A percentile compares a stretch with the other conserved stretches of the same genome.
phyloP scores from a whole-genome alignment of 1,140 invertebrate genomes.

The Temnothorax curvispinosus region DNA sequence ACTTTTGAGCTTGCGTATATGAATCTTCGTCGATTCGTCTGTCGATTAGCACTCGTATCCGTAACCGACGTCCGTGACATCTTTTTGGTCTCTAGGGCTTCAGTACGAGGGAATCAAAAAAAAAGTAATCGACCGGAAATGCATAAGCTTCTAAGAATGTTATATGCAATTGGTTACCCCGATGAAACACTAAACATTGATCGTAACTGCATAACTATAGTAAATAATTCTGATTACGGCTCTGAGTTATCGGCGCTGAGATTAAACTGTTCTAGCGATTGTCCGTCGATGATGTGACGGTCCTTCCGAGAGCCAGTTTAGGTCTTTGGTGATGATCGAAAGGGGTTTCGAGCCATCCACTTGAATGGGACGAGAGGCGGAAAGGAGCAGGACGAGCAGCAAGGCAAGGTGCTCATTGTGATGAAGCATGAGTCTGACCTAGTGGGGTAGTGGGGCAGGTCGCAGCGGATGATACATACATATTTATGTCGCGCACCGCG shows the following conservation, averaged over 20 bases:
- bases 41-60: slow-evolving; percentile 78
- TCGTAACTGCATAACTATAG: background rate
- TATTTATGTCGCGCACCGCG: slow-evolving; percentile 85
- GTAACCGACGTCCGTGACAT: slow-evolving; percentile 66
- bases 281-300: background rate
- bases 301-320: background rate
- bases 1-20: background rate
- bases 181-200: background rate
- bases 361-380: slow-evolving; percentile 77
- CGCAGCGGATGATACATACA: slow-evolving; percentile 85
- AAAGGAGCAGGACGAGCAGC: slow-evolving; percentile 73
- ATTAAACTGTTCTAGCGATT: background rate
- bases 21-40: slow-evolving; percentile 59
- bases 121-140: background rate
- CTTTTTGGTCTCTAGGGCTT: background rate
- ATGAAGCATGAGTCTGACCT: slow-evolving; percentile 86
- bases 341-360: slow-evolving; percentile 74
- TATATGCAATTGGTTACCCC: background rate
- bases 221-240: background rate
- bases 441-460: slow-evolving; percentile 85
- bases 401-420: slow-evolving; percentile 85
- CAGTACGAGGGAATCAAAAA: background rate
- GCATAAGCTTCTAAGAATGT: background rate
- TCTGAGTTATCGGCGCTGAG: background rate
- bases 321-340: slow-evolving; percentile 36